Base-by-base conservation (phyloP, 2,797 vertebrate genomes). In the Protosalanx chinensis region DNA sequence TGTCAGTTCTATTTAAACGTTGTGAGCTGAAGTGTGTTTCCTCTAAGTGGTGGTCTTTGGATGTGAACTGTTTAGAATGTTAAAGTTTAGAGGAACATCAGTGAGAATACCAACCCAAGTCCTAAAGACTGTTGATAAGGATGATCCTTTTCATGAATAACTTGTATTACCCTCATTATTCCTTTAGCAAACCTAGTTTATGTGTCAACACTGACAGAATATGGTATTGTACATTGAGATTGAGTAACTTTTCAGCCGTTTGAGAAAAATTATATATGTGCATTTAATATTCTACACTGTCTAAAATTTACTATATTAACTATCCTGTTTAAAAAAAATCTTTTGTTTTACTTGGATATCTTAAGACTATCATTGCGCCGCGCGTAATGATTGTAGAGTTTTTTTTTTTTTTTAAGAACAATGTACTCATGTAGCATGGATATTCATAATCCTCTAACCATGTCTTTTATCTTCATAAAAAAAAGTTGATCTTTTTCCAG, bases 351-450 rank as follows among this genome's bases (percentile, higher is more conserved):
- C 93, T 94, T 93, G 92, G 90, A 93, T 93, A 92, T 92, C 91
- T 87, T 89, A 93, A 93, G 96, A 99, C 96, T 90, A 93, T 98
- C 96, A 91, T 98, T 98, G 94, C 94, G 97, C 97, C 94, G 97
- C 93, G 97, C 96, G 96, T 97, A 96, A 96, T 95, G 96, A 97
- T 93, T 92, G 90, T 94, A 94, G 93, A 93, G 92, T 80, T 77
- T 78, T 79, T 82, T 82, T 92, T 93, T 94, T 93, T 93, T 72
- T 94, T 91, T 93, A 93, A 92, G 92, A 94, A 93, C 93, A 93
- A 93, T 93, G 91, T 93, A 95, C 94, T 94, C 92, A 87, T 93
- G 91, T 96, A 94, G 93, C 93, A 94, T 96, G 95, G 95, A 93
- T 92, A 93, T 88, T 87, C 87, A 93, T 93, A 91, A 83, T 90